Base-by-base conservation (phyloP, 1,140 invertebrate species). In the Steinernema feltiae region DNA sequence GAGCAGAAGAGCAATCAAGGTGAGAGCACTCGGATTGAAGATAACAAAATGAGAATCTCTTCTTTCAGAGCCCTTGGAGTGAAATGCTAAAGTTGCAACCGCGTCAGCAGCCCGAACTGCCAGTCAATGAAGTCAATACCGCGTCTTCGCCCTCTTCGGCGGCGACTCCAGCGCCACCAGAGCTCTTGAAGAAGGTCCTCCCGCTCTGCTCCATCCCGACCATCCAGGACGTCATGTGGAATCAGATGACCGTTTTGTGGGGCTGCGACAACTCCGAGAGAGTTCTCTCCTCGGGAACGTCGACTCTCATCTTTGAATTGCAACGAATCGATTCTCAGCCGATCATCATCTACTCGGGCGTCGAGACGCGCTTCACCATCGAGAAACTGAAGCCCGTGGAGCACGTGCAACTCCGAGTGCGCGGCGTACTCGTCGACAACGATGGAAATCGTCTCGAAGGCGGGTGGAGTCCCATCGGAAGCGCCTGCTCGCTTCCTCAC, bases 281-380 rank as follows among this genome's bases (percentile, higher is more conserved):
- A 3, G 24, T 63, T 21, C 15, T 27, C 73, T 2, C 15, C 32
- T 15, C 30, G 77, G 74, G 74, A 35, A 79, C 32, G 29, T 30
- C 35, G 12, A 74, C 81, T 17, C 70, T 85, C n/a, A 70, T 83
- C 7, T 83, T 71, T 31, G 82, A 83, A 32, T 35, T 83, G 24
- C 84, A 84, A 74, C 53, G 84, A 18, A 76, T 83, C 27, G 82
- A 86, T 35, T 75, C 53, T 15, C 81, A 83, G 63, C 72, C 82
- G 15, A 73, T 76, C n/a, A 75, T 86, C 41, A 83, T 83, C 24
- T 82, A 82, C 63, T 84, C 82, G 12, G 79, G 75, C 17, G 53
- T 78, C 30, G 82, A 84, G 30, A 76, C 73, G 3, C 21, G 69
- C 3, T 83, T 31, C 31, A 53, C 41, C 1, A 63, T 86, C 29